Base-by-base conservation (phyloP, 2,888 invertebrate species). In the Zootermopsis nevadensis region DNA sequence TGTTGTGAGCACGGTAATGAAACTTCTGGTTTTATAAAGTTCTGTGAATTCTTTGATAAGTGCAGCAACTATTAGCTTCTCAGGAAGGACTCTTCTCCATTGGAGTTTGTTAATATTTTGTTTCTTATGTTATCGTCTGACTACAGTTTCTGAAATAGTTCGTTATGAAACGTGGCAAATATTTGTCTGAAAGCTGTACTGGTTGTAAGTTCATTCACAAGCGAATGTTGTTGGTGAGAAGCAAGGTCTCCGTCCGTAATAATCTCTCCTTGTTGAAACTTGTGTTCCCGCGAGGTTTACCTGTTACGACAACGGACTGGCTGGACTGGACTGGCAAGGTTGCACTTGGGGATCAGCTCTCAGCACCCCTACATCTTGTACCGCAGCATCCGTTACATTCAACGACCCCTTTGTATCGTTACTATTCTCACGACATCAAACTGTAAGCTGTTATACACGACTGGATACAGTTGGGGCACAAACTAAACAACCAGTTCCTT, bases 251-350 rank as follows among this genome's bases (percentile, higher is more conserved):
- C 4, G 19, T 60, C n/a, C 4, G 19, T 69, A 74, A 74, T 74
- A 74, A 74, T 74, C 74, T 74, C 74, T 69, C 69, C 69, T 69
- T 69, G 69, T 69, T 69, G 69, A 30, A 69, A 69, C 31, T 74
- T 74, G 74, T 74, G 38, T n/a, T 74, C 74, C 74, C 74, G 74
- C 24, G 74, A 74, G 74, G 74, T 74, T 60, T 74, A 38, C 74
- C 74, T 38, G 48, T 19, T 19, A 48, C 48, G 19, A 19, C 48
- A 48, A 48, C 48, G 48, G 19, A 48, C 48, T 19, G 60, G 27
- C 60, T 7, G 60, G 60, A 38, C 74, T n/a, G 74, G 74, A 74
- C n/a, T 74, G 74, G 74, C 33, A 74, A 42, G 60, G 60, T 60
- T 60, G n/a, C n/a, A 27, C 60, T 4, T 48, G 48, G 48, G 69